phyloP scores from a whole-genome alignment of 1,140 invertebrate genomes.

The Liolophura sinensis region DNA sequence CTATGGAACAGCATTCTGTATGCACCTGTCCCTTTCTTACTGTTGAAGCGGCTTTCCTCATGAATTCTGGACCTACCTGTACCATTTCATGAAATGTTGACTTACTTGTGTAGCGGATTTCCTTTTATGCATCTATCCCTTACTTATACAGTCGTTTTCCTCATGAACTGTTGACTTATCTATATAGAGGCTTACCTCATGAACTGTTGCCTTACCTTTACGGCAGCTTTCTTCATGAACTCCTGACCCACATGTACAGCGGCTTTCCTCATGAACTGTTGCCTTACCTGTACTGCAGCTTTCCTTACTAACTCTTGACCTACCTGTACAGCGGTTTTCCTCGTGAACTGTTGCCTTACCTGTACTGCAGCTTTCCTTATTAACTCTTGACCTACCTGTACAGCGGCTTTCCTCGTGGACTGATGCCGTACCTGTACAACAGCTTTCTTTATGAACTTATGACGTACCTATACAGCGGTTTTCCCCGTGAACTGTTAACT shows the following conservation, averaged over 20 bases:
- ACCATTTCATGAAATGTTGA: no score
- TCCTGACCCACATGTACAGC: constrained; percentile 5
- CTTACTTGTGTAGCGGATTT: no score
- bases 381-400: neutral
- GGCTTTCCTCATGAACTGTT: no score
- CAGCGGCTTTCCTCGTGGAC: constrained; percentile 23
- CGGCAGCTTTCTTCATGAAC: constrained; percentile 21
- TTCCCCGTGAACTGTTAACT: no score
- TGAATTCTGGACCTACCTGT: no score
- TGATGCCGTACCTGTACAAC: constrained; percentile 5
- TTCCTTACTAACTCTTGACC: neutral
- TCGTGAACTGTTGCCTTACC: constrained; percentile 6
- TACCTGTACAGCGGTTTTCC: neutral
- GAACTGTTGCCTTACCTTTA: neutral
- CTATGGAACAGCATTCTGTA: no score
- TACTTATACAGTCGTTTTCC: neutral
- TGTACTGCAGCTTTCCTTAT: constrained; percentile 18
- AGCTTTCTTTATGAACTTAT: no score
- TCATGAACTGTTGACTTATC: constrained; percentile 5
- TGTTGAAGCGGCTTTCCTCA: no score
- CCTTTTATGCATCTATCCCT: no score
- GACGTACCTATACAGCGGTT: no score
- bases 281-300: neutral
- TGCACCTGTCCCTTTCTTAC: no score
- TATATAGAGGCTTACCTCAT: constrained; percentile 15